Evolutionary conservation across 2,888 invertebrate genomes (phyloP).

Genomic region (Caenorhabditis sinica): DNA sequence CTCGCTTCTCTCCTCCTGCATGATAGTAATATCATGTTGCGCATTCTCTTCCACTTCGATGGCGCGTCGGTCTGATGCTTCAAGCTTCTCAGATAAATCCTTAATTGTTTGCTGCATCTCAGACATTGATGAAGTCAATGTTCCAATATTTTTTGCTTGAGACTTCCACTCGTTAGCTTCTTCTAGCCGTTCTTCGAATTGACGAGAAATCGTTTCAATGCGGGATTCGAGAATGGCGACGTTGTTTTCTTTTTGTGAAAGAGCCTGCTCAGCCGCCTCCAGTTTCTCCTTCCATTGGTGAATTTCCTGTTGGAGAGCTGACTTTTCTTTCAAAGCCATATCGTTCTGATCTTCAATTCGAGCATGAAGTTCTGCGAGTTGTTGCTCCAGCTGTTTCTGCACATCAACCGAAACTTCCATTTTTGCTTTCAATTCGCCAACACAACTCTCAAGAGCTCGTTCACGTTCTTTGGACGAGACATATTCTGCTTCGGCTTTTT

Average conservation of each 20-base stretch:
- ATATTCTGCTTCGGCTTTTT: slow-evolving; percentile 6
- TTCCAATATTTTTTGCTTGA: slow-evolving; percentile 23
- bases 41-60: slow-evolving; percentile 53
- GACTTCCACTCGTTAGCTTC: slow-evolving; percentile 27
- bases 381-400: slow-evolving; percentile 11
- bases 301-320: neutral
- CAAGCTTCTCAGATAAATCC: slow-evolving; percentile 31
- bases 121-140: slow-evolving; percentile 7
- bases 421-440: slow-evolving; percentile 24
- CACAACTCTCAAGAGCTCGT: neutral
- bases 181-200: slow-evolving; percentile 9
- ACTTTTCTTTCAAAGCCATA: neutral
- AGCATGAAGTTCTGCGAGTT: slow-evolving; percentile 1
- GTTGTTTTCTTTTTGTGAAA: slow-evolving; percentile 20
- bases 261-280: slow-evolving; percentile 14
- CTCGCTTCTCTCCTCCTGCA: slow-evolving; percentile 53
- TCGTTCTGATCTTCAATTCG: neutral
- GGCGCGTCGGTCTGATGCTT: slow-evolving; percentile 30
- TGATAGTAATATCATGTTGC: slow-evolving; percentile 60
- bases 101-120: slow-evolving; percentile 14
- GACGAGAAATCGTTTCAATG: slow-evolving; percentile 11
- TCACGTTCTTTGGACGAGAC: slow-evolving; percentile 23
- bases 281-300: slow-evolving; percentile 9
- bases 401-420: neutral
- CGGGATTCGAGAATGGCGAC: slow-evolving; percentile 28